Conservation (phyloP, 2,888 invertebrate genomes). For the Icerya purchasi region DNA sequence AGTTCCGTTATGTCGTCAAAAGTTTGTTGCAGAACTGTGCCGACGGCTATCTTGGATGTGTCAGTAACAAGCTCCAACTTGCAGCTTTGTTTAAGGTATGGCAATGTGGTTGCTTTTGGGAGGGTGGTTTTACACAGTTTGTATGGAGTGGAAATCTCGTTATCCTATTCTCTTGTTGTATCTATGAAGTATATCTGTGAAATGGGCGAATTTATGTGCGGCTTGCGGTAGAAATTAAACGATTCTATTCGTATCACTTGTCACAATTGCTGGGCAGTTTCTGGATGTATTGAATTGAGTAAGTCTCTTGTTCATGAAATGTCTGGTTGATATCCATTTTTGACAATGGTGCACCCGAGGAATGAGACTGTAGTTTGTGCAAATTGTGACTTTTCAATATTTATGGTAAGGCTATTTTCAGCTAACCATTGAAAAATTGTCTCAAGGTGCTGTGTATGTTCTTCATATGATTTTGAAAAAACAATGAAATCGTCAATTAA, state of each 20-base stretch:
- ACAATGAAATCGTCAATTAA: constrained; percentile 20
- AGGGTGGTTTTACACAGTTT: constrained; percentile 19
- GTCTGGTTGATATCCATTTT: constrained; percentile 21
- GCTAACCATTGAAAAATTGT: constrained; percentile 16
- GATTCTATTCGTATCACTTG: constrained; percentile 15
- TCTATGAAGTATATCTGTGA: constrained; percentile 1
- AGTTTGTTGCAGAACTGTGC: constrained; percentile 24
- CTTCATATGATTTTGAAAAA: constrained; percentile 14
- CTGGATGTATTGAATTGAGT: constrained; percentile 16
- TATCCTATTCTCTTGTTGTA: constrained; percentile 17
- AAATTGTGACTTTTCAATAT: constrained; percentile 22
- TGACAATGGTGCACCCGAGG: constrained; percentile 19
- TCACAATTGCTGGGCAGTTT: constrained; percentile 11
- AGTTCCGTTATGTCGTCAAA: constrained; percentile 6
- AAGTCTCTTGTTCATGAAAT: constrained; percentile 22
- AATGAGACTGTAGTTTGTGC: constrained; percentile 18
- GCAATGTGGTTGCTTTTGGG: constrained; percentile 21
- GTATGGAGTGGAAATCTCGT: constrained; percentile 17
- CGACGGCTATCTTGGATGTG: constrained; percentile 24
- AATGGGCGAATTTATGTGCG: constrained; percentile 12
- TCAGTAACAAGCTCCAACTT: constrained; percentile 22
- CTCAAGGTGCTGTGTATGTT: constrained; percentile 17
- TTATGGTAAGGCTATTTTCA: constrained; percentile 21
- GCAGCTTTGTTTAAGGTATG: constrained; percentile 21
- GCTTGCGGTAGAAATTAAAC: constrained; percentile 14